Evolutionary conservation across 2,797 vertebrate species (phyloP).

Genomic region (Molossus alvarezi): DNA sequence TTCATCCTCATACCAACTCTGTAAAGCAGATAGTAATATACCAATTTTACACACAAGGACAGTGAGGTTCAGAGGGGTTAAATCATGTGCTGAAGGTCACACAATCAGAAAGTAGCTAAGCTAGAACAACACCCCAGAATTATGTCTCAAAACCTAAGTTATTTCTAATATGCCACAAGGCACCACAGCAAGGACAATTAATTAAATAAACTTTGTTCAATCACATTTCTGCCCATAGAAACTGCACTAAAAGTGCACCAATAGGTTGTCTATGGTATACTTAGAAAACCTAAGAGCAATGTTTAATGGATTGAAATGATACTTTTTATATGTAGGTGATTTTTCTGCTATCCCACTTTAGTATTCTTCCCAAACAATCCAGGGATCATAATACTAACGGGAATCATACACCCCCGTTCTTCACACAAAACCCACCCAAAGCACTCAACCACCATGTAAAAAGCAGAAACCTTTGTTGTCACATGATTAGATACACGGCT

Average conservation of each 20-base stretch:
- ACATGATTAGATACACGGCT: background rate
- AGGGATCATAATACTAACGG: background rate
- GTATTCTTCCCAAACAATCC: background rate
- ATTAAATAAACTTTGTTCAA: background rate
- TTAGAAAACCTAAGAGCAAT: background rate
- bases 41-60: background rate
- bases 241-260: background rate
- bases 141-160: background rate
- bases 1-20: background rate
- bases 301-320: background rate
- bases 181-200: background rate
- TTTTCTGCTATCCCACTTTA: background rate
- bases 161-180: background rate
- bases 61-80: background rate
- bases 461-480: background rate
- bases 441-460: background rate
- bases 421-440: slow-evolving; percentile 6
- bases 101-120: background rate
- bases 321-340: background rate
- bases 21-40: background rate
- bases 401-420: background rate
- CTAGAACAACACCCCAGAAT: background rate
- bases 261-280: background rate
- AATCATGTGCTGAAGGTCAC: background rate
- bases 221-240: slow-evolving; percentile 8